Evolutionary conservation across 2,113 vertebrate genomes (phyloP), one percentile per base, ranked within the genome.

Genomic region (Dolichotis patagonum): DNA sequence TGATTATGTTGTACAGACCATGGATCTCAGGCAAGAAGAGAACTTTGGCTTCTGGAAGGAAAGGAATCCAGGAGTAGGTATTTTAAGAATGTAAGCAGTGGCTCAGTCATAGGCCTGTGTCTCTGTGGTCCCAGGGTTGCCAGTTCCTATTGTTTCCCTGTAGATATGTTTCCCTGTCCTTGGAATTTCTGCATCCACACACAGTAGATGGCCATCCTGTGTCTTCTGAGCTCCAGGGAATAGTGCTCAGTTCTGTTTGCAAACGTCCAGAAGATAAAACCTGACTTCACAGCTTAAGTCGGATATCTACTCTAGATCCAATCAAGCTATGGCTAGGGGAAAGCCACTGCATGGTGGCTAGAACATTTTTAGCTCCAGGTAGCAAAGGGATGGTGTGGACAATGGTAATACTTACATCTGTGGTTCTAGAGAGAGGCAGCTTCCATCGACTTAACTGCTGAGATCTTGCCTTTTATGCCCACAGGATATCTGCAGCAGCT

Each of bases 31-130:
- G 63, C 24, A 1, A 54, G 14, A 20, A 16, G 52, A 82, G 49
- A 43, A 35, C 9, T 30, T 90, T 83, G 58, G 16, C 20, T 85
- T 96, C 63, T 73, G 38, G 65, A 71, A 67, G 16, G n/a, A 85
- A 30, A 6, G 8, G 5, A 43, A 63, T 4, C 13, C 26, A 30
- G 1, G 43, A 22, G 1, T 11, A 19, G 0, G 12, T 41, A 9
- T 11, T 30, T 49, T 52, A 78, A 63, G 24, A 56, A 49, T 12
- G 12, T 2, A 32, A 35, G 35, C n/a, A 41, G 7, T n/a, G 9
- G 5, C 16, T 88, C 3, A 32, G 30, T 65, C 7, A 7, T 43
- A 26, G 52, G 12, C 16, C 17, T n/a, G 7, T 54, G 38, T 75
- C 71, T 5, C 1, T 35, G 1, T 14, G 43, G 54, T 54, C 12